phyloP scores from a whole-genome alignment of 2,113 vertebrate species.

The Vireo altiloquus region DNA sequence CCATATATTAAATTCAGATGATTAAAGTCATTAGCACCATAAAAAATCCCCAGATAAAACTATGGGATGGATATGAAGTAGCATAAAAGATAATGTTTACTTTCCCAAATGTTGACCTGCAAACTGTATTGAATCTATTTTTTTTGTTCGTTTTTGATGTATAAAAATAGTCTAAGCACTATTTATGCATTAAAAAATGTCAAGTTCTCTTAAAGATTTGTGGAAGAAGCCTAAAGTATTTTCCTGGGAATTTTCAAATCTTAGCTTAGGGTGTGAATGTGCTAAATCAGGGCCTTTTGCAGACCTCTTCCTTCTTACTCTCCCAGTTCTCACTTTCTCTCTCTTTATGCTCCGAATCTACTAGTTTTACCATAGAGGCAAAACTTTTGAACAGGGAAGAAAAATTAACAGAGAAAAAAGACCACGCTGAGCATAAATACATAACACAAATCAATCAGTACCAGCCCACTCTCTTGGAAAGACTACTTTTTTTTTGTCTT shows the following conservation, averaged over 20 bases:
- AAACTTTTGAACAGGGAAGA: neutral
- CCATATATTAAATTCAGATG: neutral
- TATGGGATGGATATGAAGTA: neutral
- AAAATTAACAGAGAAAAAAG: neutral
- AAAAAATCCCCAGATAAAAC: neutral
- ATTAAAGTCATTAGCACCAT: neutral
- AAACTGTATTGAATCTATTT: neutral
- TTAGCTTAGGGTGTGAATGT: neutral
- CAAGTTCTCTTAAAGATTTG: neutral
- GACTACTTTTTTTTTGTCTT: neutral
- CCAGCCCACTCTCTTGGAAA: neutral
- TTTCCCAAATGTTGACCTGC: neutral
- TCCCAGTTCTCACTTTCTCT: neutral
- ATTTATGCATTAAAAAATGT: neutral
- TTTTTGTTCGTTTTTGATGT: neutral
- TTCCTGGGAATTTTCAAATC: neutral
- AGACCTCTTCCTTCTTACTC: neutral
- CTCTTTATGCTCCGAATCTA: neutral
- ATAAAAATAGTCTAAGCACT: neutral
- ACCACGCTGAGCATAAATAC: neutral
- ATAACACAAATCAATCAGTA: neutral
- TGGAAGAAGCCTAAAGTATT: neutral
- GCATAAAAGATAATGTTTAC: neutral
- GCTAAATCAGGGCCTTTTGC: neutral
- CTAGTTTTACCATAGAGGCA: neutral